Conservation (phyloP, 2,113 vertebrate species). For the Oriolus oriolus region DNA sequence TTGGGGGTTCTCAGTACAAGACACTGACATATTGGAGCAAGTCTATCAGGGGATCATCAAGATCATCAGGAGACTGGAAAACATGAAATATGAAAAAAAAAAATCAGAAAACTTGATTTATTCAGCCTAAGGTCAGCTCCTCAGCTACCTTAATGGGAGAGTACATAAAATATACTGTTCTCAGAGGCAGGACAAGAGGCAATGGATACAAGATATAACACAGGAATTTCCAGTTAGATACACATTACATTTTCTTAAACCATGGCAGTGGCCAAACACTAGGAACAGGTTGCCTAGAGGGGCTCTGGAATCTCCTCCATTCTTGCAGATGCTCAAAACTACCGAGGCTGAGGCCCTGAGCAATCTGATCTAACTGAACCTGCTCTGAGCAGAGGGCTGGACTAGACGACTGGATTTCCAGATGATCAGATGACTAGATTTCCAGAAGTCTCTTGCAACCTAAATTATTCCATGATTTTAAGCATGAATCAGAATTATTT, state of each 20-base stretch:
- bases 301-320: not conserved
- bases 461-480: not conserved
- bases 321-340: not conserved
- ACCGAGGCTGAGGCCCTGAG: not conserved
- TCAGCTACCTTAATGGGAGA: not conserved
- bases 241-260: not conserved
- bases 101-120: not conserved
- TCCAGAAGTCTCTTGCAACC: not conserved
- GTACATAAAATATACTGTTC: not conserved
- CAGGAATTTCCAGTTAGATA: not conserved
- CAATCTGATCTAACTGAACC: not conserved
- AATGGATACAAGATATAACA: not conserved
- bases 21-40: not conserved
- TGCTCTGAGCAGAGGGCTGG: not conserved
- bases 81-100: not conserved
- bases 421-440: not conserved
- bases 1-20: not conserved
- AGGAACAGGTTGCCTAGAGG: not conserved
- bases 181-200: not conserved
- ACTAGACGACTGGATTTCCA: not conserved
- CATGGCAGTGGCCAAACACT: not conserved
- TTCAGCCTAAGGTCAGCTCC: not conserved
- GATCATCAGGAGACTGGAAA: not conserved
- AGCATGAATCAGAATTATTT: not conserved
- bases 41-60: not conserved